These are phyloP conservation scores for Platysternon megacephalum DNA, from an alignment of 2,113 vertebrate genomes.

Conservation along the genomic window DNA sequence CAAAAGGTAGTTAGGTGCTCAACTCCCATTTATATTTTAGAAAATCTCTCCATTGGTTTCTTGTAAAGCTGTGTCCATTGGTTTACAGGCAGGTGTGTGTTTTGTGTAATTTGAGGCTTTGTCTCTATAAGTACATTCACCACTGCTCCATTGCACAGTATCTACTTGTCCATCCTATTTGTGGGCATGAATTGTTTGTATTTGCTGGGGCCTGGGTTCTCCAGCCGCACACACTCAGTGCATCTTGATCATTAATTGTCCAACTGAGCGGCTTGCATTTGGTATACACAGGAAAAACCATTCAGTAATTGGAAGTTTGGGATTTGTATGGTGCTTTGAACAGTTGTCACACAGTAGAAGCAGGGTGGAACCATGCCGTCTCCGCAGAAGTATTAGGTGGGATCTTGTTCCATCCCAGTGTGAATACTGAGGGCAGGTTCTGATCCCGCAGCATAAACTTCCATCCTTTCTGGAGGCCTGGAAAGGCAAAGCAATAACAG, in stretches of 20 bases:
- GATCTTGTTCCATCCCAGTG: accelerated
- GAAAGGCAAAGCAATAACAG: background rate
- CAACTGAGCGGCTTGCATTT: background rate
- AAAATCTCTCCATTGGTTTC: background rate
- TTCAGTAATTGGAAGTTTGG: background rate
- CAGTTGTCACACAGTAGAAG: background rate
- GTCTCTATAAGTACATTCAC: background rate
- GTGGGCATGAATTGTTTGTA: background rate
- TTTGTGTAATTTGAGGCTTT: background rate
- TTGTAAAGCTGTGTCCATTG: background rate
- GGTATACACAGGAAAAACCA: background rate
- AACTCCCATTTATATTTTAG: too few species aligned
- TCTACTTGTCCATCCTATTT: background rate
- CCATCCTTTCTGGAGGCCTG: background rate
- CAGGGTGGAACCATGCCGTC: background rate
- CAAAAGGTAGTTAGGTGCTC: background rate
- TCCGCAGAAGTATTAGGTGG: background rate
- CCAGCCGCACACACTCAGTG: background rate
- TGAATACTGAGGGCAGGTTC: background rate
- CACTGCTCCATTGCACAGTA: background rate
- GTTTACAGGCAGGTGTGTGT: too few species aligned
- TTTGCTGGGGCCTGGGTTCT: background rate
- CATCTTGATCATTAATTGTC: background rate
- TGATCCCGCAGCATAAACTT: background rate
- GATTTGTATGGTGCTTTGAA: background rate